These are phyloP conservation scores for Spilarctia lutea DNA, from an alignment of 2,888 invertebrate genomes.

Conservation along the genomic window DNA sequence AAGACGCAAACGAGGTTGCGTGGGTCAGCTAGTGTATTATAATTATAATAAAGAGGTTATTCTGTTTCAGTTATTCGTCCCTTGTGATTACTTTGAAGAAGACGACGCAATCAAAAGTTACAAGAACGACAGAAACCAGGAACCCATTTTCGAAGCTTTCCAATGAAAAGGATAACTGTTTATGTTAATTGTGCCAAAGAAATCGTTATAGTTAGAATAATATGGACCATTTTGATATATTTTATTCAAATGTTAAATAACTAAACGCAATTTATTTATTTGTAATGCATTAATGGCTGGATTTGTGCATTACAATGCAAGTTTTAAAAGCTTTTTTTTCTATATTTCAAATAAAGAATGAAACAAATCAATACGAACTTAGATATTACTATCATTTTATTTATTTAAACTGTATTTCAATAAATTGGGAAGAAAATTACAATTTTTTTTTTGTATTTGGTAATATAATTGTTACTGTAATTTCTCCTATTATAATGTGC, in stretches of 20 bases:
- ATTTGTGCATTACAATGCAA: slow-evolving; percentile 57
- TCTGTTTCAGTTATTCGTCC: slow-evolving; percentile 67
- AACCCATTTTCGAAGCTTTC: slow-evolving; percentile 70
- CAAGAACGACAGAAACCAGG: slow-evolving; percentile 69
- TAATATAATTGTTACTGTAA: no score
- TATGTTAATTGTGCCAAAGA: slow-evolving; percentile 50
- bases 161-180: slow-evolving; percentile 58
- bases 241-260: slow-evolving; percentile 36
- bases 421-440: not conserved
- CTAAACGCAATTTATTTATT: slow-evolving; percentile 21
- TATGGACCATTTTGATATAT: slow-evolving; percentile 53
- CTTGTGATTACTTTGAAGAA: slow-evolving; percentile 74
- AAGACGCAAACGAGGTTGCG: no score
- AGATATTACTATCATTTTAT: not conserved
- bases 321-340: not conserved
- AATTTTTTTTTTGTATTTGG: no score
- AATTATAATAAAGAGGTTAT: no score
- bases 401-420: not conserved
- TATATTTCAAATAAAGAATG: not conserved
- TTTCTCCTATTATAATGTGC: slow-evolving; percentile 37
- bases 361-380: not conserved
- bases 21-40: no score
- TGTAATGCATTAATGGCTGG: slow-evolving; percentile 70
- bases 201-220: slow-evolving; percentile 41
- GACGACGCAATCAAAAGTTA: slow-evolving; percentile 67